Percentiles rank a stretch among this genome's conserved stretches.
phyloP scores from a whole-genome alignment of 2,888 invertebrate genomes.

The Drosophila putrida region DNA sequence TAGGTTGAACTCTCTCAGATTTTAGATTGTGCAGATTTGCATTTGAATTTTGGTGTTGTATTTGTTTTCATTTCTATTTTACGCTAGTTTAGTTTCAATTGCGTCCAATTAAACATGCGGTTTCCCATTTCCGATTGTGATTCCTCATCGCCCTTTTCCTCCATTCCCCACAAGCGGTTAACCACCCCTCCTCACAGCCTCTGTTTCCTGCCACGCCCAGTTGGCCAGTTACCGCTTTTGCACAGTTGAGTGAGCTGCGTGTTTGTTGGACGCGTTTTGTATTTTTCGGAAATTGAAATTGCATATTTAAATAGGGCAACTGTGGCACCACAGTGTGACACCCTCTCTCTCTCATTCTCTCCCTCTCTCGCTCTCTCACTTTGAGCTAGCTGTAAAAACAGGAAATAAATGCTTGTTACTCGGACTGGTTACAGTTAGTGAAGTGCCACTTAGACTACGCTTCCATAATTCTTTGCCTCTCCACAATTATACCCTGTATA shows the following conservation, averaged over 20 bases:
- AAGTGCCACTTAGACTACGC: constrained; percentile 23
- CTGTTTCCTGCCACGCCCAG: constrained; percentile 2
- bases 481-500: constrained; percentile 14
- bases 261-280: constrained; percentile 65
- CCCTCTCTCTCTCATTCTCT: neutral
- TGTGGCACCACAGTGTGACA: constrained; percentile 28
- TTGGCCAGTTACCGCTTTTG: constrained; percentile 6
- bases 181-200: neutral
- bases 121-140: constrained; percentile 69
- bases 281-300: constrained; percentile 81
- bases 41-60: constrained; percentile 4
- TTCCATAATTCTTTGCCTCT: constrained; percentile 30
- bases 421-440: constrained; percentile 22
- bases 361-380: neutral
- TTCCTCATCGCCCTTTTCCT: constrained; percentile 19
- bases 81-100: constrained; percentile 81
- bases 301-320: constrained; percentile 77
- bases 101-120: constrained; percentile 81
- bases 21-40: constrained; percentile 13
- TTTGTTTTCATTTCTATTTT: constrained; percentile 70
- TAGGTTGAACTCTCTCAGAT: constrained; percentile 10
- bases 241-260: constrained; percentile 55
- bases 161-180: neutral
- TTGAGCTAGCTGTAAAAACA: constrained; percentile 20
- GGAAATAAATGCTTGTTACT: constrained; percentile 32